A percentile compares a stretch with the other conserved stretches of the same genome.
Evolutionary conservation across 2,888 invertebrate genomes (phyloP).

Genomic region (Gastrophysa polygoni): DNA sequence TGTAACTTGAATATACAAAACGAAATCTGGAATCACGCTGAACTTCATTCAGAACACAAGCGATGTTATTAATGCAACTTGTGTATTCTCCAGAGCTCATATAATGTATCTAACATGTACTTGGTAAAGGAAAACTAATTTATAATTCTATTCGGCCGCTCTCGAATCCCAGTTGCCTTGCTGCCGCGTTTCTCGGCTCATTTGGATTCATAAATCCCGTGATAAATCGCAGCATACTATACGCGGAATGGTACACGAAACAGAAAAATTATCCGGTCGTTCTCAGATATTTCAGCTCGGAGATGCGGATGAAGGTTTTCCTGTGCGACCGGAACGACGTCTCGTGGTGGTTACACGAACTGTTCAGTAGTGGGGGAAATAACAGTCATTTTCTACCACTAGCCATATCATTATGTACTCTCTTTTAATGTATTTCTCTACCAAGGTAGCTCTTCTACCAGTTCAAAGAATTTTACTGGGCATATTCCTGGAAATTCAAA

Average conservation of each 20-base stretch:
- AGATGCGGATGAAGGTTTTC: too few species aligned
- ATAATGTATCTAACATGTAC: conserved; percentile 47
- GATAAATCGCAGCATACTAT: conserved; percentile 21
- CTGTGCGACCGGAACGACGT: too few species aligned
- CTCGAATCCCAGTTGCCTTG: conserved; percentile 24
- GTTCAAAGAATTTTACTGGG: too few species aligned
- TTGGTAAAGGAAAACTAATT: conserved; percentile 48
- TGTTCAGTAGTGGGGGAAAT: too few species aligned
- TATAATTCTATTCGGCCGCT: conserved; percentile 48
- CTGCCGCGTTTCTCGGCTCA: conserved; percentile 19
- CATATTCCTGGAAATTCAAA: too few species aligned
- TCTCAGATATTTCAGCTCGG: neutral
- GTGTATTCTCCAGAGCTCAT: conserved; percentile 43
- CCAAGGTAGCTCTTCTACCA: too few species aligned
- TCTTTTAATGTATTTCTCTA: too few species aligned
- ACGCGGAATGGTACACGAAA: neutral
- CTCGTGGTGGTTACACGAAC: too few species aligned
- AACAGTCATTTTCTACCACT: too few species aligned
- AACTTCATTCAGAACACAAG: conserved; percentile 24
- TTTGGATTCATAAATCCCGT: conserved; percentile 29
- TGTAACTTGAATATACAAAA: conserved; percentile 4
- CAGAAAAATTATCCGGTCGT: neutral
- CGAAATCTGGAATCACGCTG: neutral
- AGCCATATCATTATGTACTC: too few species aligned
- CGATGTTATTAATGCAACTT: conserved; percentile 41